Evolutionary conservation across 2,888 invertebrate genomes (phyloP).

Genomic region (Trichogramma dendrolimi): DNA sequence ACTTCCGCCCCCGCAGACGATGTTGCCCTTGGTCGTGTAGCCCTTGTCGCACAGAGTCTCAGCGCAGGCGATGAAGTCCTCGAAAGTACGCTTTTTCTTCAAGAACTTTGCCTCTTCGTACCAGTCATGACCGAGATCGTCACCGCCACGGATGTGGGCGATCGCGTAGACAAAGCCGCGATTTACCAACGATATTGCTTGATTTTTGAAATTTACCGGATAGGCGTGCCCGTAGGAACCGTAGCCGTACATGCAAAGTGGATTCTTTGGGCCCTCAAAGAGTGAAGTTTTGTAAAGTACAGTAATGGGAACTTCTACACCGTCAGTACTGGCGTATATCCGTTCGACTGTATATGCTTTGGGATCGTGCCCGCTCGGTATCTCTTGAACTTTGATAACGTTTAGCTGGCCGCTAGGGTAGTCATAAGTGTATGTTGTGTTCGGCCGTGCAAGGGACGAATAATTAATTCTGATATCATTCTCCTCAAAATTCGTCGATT

Average conservation of each 20-base stretch:
- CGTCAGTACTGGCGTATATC: not conserved
- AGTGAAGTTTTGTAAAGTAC: not conserved
- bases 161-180: constrained; percentile 4
- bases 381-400: not conserved
- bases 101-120: not conserved
- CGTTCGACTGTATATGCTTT: not conserved
- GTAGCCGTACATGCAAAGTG: constrained; percentile 1
- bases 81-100: not conserved
- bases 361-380: not conserved
- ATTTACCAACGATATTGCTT: constrained; percentile 1
- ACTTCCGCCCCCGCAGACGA: not conserved
- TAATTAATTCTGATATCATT: not conserved
- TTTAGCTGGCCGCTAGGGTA: not conserved
- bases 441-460: not conserved
- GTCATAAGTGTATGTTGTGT: not conserved
- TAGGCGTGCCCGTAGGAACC: not conserved
- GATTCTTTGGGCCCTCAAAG: not conserved
- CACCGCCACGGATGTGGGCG: constrained; percentile 7
- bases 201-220: not conserved
- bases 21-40: not conserved
- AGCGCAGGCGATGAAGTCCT: not conserved
- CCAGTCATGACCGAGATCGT: constrained; percentile 1
- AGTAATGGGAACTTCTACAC: not conserved
- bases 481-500: not conserved
- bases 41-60: not conserved